Conservation (phyloP, 2,888 invertebrate genomes). For the Apomyelois bistriatella region DNA sequence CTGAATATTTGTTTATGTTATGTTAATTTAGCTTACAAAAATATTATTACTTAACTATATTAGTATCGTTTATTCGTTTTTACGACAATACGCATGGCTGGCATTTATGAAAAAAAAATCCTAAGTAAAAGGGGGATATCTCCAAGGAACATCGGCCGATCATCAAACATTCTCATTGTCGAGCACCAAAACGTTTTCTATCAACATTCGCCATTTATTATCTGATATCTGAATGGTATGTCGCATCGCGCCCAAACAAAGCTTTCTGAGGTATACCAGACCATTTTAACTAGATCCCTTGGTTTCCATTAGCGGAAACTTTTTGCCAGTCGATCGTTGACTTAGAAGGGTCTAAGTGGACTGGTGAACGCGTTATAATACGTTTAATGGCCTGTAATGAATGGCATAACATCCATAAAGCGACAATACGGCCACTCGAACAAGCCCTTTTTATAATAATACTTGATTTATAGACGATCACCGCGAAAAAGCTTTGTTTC, state of each 20-base stretch:
- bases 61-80: too few species aligned
- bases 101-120: constrained; percentile 22
- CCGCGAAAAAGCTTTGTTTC: constrained; percentile 65
- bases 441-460: constrained; percentile 71
- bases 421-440: constrained; percentile 76
- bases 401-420: constrained; percentile 79
- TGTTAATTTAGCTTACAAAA: too few species aligned
- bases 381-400: constrained; percentile 79
- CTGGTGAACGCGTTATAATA: constrained; percentile 66
- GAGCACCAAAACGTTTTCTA: constrained; percentile 39
- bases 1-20: too few species aligned
- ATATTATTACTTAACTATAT: too few species aligned
- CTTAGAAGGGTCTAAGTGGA: constrained; percentile 32
- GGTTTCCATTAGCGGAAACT: constrained; percentile 42
- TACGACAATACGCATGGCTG: constrained; percentile 16
- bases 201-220: constrained; percentile 72
- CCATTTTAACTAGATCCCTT: constrained; percentile 47
- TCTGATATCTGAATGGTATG: constrained; percentile 71
- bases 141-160: constrained; percentile 27
- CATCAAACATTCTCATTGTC: constrained; percentile 38
- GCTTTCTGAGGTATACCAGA: constrained; percentile 61
- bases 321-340: constrained; percentile 20
- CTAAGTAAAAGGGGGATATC: constrained; percentile 13
- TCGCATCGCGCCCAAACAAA: constrained; percentile 74
- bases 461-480: constrained; percentile 69